Evolutionary conservation across 2,888 invertebrate genomes (phyloP), one percentile per base, ranked within the genome.

Genomic region (Melitaea athalia): DNA sequence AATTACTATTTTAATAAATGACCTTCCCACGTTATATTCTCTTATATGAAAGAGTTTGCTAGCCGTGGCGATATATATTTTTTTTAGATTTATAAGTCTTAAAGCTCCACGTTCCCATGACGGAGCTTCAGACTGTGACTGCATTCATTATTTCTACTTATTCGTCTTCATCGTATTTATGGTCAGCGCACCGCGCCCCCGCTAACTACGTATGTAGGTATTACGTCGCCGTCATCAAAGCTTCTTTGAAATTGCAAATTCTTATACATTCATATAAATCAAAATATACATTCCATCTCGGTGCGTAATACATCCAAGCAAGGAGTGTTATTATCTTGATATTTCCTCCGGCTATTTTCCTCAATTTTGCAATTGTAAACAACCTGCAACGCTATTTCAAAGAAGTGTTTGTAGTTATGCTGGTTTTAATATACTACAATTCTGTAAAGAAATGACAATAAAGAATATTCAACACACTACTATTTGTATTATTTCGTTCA

Each of bases 41-140:
- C 78, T 79, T 78, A 78, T 73, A 76, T n/a, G n/a, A n/a, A 74
- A 71, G 75, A 74, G 81, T 77, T 82, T 78, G 79, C 79, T 77
- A 75, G 79, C 79, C 82, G 81, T 82, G 77, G 78, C 79, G 72
- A 50, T 72, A 77, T 73, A 75, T 81, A 79, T 82, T 83, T 77
- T 79, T n/a, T 83, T 80, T 80, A 78, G 77, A 81, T 83, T 77
- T 82, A 77, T 84, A 84, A 83, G 82, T 81, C 84, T 78, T 24
- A 78, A 80, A 38, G 38, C 79, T 78, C 76, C 80, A 81, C 77
- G 76, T 90, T 91, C 91, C 91, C 91, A 90, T 90, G 89, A 88
- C 89, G 87, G 77, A 57, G 79, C 82, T 82, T 84, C 88, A 83
- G 82, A 88, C 84, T 89, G 88, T 77, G 75, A 77, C 76, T 74